Evolutionary conservation across 2,113 vertebrate species (phyloP).

Genomic region (Halichoeres trimaculatus): DNA sequence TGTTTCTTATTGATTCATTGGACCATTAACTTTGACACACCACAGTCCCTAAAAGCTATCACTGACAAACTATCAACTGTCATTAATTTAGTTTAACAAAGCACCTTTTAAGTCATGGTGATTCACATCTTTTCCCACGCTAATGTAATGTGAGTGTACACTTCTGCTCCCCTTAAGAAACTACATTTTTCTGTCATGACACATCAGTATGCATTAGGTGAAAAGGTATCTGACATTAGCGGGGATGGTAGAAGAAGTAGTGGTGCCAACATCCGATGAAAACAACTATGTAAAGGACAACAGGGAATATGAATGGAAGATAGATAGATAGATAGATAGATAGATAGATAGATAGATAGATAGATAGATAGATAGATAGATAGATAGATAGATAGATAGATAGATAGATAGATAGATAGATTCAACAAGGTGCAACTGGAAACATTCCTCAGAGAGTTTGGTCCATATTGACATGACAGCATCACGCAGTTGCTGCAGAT

Average conservation of each 20-base stretch:
- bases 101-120: slow-evolving; percentile 16
- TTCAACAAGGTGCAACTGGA: no score
- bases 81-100: slow-evolving; percentile 29
- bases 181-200: slow-evolving; percentile 13
- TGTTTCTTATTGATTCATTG: slow-evolving; percentile 66
- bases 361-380: no score
- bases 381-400: no score
- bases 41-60: slow-evolving; percentile 38
- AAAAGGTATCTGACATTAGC: neutral
- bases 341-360: no score
- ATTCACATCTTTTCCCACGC: slow-evolving; percentile 19
- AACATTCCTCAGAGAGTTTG: no score
- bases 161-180: neutral
- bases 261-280: no score
- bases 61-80: slow-evolving; percentile 22
- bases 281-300: no score
- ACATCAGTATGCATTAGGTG: slow-evolving; percentile 8
- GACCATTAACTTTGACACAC: slow-evolving; percentile 36
- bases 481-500: no score
- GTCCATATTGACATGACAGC: no score
- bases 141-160: slow-evolving; percentile 26
- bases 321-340: no score
- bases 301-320: no score
- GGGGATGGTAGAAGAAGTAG: neutral
- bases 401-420: no score